Evolutionary conservation across 2,888 invertebrate genomes (phyloP), one percentile per base, ranked within the genome.

Genomic region (Leptopilina syphax): DNA sequence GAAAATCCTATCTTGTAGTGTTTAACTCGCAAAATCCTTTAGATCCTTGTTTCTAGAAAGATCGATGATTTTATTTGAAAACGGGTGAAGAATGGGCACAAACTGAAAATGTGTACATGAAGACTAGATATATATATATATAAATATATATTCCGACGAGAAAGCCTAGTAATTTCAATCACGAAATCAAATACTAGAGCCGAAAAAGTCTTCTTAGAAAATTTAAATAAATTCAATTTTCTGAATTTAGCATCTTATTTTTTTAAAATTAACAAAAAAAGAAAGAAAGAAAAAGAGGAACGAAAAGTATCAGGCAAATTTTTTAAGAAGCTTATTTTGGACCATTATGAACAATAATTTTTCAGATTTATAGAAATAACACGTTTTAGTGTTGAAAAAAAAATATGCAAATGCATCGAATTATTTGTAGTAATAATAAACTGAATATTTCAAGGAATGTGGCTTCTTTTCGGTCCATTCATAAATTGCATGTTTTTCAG

Each of bases 1-100:
- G 9, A 47, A 47, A 44, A 34, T 34, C 34, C 34, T 34, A 63
- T 80, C 78, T 78, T 65, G 83, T 81, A 79, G 83, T 83, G 70
- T 57, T 73, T 73, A 34, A 57, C 27, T 54, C 73, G 10, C 54
- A 60, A 34, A 34, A 34, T 73, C 10, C n/a, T 13, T 63, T 63
- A 63, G 63, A 63, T 5, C 5, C 27, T 34, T 27, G 70, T 34
- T 27, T 34, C 27, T n/a, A 70, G 50, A 70, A 63, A 70, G 50
- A 70, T 54, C 13, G 70, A 70, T 54, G 70, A 70, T 70, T 54
- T 70, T 70, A 50, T 54, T 70, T 54, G 54, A 54, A 54, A 73
- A 73, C 73, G 73, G 4, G 34, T 73, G 44, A 60, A 73, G 57
- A 73, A 73, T 65, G 34, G 63, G 63, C 57, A 60, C 73, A 73